Evolutionary conservation across 23 tunicate genomes (phyloP).

Genomic region (Clavelina lepadiformis): DNA sequence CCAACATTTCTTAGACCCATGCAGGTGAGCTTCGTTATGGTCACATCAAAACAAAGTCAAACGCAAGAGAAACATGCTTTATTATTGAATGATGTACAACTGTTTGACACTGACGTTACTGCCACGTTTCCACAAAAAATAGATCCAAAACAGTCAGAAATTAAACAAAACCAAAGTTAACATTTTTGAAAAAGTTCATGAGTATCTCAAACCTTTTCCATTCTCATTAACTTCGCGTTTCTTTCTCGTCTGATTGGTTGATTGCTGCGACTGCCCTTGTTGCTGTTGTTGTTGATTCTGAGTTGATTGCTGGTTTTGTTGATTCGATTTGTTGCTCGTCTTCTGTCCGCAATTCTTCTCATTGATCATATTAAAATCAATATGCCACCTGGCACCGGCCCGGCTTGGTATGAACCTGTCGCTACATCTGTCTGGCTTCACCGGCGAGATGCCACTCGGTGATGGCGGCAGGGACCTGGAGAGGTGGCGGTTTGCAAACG

Average conservation of each 20-base stretch:
- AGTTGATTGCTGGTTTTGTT: conserved; percentile 32
- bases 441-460: conserved; percentile 74
- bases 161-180: not conserved
- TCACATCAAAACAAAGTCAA: too few species aligned
- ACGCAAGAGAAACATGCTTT: too few species aligned
- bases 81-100: too few species aligned
- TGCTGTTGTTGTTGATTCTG: conserved; percentile 54
- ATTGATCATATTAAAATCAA: conserved; percentile 70
- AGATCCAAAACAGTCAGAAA: not conserved
- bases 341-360: conserved; percentile 41
- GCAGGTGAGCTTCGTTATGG: too few species aligned
- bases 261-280: conserved; percentile 22
- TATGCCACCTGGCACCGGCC: conserved; percentile 88
- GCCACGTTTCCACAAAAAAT: too few species aligned
- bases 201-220: conserved; percentile 53
- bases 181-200: not conserved
- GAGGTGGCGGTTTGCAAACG: conserved; percentile 70
- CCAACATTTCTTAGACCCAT: too few species aligned
- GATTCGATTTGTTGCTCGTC: conserved; percentile 5
- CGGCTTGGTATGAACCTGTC: conserved; percentile 86
- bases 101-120: too few species aligned
- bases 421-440: conserved; percentile 72
- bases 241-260: conserved; percentile 44
- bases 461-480: conserved; percentile 76
- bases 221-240: conserved; percentile 64